A percentile compares a stretch with the other conserved stretches of the same genome.
Evolutionary conservation across 2,888 invertebrate species (phyloP).

Genomic region (Leptogaster cylindrica): DNA sequence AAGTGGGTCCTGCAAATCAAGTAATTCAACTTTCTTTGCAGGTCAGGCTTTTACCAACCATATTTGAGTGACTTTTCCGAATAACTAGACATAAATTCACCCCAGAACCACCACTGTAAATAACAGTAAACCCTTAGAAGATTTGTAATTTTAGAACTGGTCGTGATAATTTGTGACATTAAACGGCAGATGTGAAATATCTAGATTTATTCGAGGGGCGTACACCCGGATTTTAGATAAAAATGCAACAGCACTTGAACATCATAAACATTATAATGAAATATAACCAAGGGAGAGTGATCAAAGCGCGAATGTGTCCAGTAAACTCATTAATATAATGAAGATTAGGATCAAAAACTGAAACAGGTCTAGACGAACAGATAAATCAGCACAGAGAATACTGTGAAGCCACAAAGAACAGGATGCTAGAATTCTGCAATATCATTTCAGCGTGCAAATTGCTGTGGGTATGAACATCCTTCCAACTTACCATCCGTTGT

Average conservation of each 20-base stretch:
- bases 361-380: too few species aligned
- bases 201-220: conserved; percentile 39
- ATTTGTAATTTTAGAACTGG: conserved; percentile 36
- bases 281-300: background rate
- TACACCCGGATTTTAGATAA: conserved; percentile 19
- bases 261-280: background rate
- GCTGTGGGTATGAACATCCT: background rate
- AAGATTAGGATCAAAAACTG: too few species aligned
- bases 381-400: too few species aligned
- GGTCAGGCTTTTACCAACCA: too few species aligned
- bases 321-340: background rate
- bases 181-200: conserved; percentile 36
- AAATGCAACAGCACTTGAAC: too few species aligned
- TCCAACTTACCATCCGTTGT: background rate
- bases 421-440: background rate
- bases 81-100: background rate
- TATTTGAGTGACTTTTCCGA: too few species aligned
- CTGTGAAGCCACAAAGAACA: background rate
- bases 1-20: too few species aligned
- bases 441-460: conserved; percentile 4
- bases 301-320: background rate
- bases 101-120: background rate
- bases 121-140: too few species aligned
- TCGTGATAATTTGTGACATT: conserved; percentile 34
- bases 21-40: too few species aligned